Conservation (phyloP, 2,888 invertebrate genomes). For the Epistrophe eligans region DNA sequence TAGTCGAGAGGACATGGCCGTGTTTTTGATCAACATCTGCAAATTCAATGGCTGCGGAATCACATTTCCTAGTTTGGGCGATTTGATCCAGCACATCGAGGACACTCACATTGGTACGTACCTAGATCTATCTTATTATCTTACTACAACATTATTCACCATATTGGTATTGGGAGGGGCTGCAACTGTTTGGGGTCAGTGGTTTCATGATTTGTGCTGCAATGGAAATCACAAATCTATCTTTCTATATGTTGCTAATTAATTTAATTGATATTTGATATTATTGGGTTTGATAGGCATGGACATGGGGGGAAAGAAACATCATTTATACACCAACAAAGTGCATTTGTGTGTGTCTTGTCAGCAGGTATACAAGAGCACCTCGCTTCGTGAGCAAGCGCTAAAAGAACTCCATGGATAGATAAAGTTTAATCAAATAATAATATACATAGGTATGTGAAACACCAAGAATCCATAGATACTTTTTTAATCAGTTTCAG, state of each 20-base stretch:
- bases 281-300: constrained; percentile 58
- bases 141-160: neutral
- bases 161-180: constrained; percentile 56
- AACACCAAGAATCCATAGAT: constrained; percentile 9
- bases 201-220: constrained; percentile 40
- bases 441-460: neutral
- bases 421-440: constrained; percentile 28
- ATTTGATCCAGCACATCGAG: constrained; percentile 94
- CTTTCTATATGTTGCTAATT: constrained; percentile 67
- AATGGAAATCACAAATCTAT: constrained; percentile 40
- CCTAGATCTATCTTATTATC: neutral
- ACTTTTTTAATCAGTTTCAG: neutral
- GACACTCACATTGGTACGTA: constrained; percentile 92
- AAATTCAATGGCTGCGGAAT: constrained; percentile 94
- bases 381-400: constrained; percentile 72
- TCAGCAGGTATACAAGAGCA: constrained; percentile 17
- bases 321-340: neutral
- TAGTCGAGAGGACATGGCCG: constrained; percentile 89
- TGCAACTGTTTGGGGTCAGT: constrained; percentile 61
- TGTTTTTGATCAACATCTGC: constrained; percentile 95
- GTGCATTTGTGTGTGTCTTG: constrained; percentile 41
- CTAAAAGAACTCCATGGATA: constrained; percentile 49
- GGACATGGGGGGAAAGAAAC: neutral
- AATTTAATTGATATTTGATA: constrained; percentile 75
- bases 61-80: constrained; percentile 91